A percentile compares a stretch with the other conserved stretches of the same genome.
These are phyloP conservation scores for Crypturellus tataupa DNA, from an alignment of 2,797 vertebrate species.

Conservation along the genomic window DNA sequence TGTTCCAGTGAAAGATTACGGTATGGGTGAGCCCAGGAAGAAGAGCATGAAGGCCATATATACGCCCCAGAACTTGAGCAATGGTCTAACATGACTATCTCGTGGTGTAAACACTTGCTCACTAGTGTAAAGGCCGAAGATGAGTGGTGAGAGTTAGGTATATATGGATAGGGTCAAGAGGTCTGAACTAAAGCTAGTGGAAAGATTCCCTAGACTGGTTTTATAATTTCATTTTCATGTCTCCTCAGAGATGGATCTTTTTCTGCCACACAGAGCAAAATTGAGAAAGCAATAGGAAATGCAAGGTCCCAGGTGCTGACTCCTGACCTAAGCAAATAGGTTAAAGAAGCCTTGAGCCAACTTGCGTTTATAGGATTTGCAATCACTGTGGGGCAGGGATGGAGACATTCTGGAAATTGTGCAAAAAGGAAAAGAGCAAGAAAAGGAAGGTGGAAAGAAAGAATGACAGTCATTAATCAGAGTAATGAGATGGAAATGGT, in stretches of 20 bases:
- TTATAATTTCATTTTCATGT: background rate
- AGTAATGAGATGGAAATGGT: background rate
- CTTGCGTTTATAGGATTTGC: background rate
- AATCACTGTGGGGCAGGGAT: background rate
- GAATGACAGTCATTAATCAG: constrained; percentile 22
- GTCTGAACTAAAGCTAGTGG: background rate
- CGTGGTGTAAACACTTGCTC: background rate
- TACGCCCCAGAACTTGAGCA: background rate
- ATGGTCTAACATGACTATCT: background rate
- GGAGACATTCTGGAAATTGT: background rate
- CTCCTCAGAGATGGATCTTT: background rate
- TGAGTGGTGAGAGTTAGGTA: background rate
- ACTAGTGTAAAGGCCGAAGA: background rate
- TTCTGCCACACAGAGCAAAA: background rate
- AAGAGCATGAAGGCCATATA: rapidly evolving
- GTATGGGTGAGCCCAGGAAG: background rate
- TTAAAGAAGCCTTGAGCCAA: background rate
- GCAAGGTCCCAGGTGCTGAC: background rate
- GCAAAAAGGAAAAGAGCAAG: background rate
- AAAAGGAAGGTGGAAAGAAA: background rate
- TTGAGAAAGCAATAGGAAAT: background rate
- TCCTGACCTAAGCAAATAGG: background rate
- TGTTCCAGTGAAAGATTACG: background rate
- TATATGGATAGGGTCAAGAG: background rate
- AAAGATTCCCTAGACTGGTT: background rate